Evolutionary conservation across 2,888 invertebrate genomes (phyloP).

Genomic region (Aphodius sticticus): DNA sequence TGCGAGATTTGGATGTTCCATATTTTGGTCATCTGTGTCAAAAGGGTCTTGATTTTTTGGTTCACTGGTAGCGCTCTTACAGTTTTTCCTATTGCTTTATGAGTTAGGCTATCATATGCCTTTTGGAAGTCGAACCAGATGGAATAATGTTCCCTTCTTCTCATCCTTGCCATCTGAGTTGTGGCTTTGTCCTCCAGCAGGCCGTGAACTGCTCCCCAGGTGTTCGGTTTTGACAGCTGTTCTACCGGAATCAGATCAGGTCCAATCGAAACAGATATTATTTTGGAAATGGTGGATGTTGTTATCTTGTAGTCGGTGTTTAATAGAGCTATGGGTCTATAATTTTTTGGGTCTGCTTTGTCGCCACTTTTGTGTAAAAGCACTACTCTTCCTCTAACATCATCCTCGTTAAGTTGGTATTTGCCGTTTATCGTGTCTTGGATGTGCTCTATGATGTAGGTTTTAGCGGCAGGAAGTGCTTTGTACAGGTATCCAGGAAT

Average conservation of each 20-base stretch:
- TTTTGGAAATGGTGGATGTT: no score
- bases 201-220: no score
- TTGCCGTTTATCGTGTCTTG: not conserved
- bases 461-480: constrained; percentile 21
- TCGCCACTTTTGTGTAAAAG: constrained; percentile 26
- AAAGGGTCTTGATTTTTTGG: constrained; percentile 16
- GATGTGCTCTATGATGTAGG: constrained; percentile 15
- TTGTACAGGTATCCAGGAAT: constrained; percentile 38
- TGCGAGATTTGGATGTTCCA: no score
- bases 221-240: no score
- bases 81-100: constrained; percentile 11
- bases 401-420: not conserved
- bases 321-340: constrained; percentile 27
- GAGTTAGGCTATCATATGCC: constrained; percentile 25
- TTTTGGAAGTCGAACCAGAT: no score
- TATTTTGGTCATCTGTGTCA: no score
- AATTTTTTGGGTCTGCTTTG: constrained; percentile 22
- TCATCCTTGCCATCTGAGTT: no score
- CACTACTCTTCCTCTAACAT: constrained; percentile 18
- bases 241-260: no score
- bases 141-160: no score
- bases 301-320: constrained; percentile 32
- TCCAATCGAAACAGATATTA: no score
- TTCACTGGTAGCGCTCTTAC: constrained; percentile 26
- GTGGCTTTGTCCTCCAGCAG: no score